phyloP scores from a whole-genome alignment of 30 jellyfish, hydroid and myxozoan species.

The Chironex yamaguchii region DNA sequence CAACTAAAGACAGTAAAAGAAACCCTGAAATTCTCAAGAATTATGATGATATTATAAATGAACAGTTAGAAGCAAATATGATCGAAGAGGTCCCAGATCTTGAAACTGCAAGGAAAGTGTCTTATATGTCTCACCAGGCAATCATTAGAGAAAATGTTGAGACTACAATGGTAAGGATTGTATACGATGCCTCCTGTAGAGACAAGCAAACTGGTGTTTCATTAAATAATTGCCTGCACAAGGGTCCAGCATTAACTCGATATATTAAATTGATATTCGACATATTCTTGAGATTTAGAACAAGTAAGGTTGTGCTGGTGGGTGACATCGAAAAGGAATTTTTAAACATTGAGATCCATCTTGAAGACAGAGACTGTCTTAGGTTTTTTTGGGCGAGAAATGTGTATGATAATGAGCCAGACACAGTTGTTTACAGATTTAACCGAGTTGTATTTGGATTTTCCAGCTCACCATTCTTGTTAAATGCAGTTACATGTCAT shows the following conservation, averaged over 20 bases:
- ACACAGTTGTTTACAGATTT: constrained; percentile 7
- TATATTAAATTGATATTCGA: neutral
- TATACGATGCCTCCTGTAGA: constrained; percentile 24
- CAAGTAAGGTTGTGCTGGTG: neutral
- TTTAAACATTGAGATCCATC: constrained; percentile 13
- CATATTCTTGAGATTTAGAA: constrained; percentile 1
- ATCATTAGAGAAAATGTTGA: constrained; percentile 1
- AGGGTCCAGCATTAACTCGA: constrained; percentile 26
- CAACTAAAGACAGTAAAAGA: neutral
- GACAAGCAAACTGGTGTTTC: neutral
- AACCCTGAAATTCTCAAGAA: constrained; percentile 25
- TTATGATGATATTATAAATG: neutral
- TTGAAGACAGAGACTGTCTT: constrained; percentile 26
- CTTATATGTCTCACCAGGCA: constrained; percentile 60
- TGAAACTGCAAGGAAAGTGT: constrained; percentile 11
- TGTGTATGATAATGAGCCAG: constrained; percentile 3
- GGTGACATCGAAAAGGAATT: constrained; percentile 41
- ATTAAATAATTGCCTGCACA: constrained; percentile 27
- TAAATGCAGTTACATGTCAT: neutral
- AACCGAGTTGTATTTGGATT: constrained; percentile 31
- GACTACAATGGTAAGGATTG: constrained; percentile 45
- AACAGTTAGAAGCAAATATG: constrained; percentile 19
- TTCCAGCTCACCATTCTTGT: constrained; percentile 20
- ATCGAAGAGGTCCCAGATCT: constrained; percentile 12
- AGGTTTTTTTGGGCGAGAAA: constrained; percentile 9